phyloP scores from a whole-genome alignment of 2,113 vertebrate genomes.

The Callithrix jacchus region DNA sequence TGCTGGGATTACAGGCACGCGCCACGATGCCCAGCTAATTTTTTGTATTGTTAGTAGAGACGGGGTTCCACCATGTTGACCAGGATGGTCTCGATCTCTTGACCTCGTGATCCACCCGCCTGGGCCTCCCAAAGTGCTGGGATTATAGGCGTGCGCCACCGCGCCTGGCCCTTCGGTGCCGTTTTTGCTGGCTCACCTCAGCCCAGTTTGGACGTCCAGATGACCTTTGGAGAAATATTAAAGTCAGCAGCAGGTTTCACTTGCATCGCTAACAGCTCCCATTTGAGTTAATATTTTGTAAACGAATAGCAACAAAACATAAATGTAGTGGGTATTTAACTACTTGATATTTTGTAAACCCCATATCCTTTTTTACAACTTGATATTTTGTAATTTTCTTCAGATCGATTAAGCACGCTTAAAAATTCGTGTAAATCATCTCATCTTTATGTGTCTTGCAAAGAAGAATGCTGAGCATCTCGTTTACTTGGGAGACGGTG shows the following conservation, averaged over 20 bases:
- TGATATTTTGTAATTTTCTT: not conserved
- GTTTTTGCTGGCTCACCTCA: not conserved
- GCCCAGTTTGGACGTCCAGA: not conserved
- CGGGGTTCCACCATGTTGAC: no score
- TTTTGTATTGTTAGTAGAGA: no score
- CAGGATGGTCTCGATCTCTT: no score
- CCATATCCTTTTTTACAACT: not conserved
- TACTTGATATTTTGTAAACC: no score
- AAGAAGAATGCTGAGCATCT: not conserved
- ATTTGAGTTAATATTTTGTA: not conserved
- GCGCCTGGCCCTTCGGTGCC: no score
- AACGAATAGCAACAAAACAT: not conserved
- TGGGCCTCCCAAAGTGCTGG: no score
- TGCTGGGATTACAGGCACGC: no score
- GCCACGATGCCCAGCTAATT: no score
- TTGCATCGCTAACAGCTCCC: not conserved
- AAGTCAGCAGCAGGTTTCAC: not conserved
- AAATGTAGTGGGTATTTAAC: no score
- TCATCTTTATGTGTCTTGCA: not conserved
- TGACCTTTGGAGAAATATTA: not conserved
- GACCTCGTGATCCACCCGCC: no score
- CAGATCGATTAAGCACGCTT: not conserved
- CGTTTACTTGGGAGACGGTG: not conserved
- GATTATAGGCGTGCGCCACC: no score
- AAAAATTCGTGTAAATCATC: not conserved